phyloP scores from a whole-genome alignment of 1,140 invertebrate genomes.

The Drosophila saltans region DNA sequence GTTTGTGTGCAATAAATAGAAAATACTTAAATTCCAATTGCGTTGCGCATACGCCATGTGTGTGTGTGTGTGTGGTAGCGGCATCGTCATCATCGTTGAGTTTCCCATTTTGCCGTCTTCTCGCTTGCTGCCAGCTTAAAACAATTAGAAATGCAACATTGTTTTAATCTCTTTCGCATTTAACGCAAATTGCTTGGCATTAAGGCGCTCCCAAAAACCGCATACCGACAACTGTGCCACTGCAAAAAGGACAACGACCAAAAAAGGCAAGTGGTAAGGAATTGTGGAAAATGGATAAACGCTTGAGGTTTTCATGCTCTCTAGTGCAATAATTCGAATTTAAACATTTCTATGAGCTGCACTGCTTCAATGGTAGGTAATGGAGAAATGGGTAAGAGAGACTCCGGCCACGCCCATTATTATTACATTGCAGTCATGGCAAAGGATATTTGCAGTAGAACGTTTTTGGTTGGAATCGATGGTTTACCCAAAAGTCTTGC shows the following conservation, averaged over 20 bases:
- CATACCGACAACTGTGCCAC: constrained; percentile 44
- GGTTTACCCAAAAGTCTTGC: neutral
- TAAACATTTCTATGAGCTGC: constrained; percentile 63
- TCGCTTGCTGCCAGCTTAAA: constrained; percentile 61
- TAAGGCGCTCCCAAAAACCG: constrained; percentile 65
- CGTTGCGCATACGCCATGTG: constrained; percentile 64
- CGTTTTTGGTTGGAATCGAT: neutral
- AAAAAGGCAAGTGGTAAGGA: constrained; percentile 32
- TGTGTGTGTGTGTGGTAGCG: neutral
- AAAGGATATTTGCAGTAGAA: neutral
- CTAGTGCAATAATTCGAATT: constrained; percentile 74
- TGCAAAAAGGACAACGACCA: constrained; percentile 18
- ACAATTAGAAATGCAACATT: constrained; percentile 82
- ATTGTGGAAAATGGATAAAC: constrained; percentile 34
- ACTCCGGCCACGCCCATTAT: neutral
- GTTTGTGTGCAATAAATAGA: constrained; percentile 60
- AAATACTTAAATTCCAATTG: constrained; percentile 74
- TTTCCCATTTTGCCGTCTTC: too few species aligned
- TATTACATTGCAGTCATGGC: neutral
- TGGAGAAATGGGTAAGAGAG: neutral
- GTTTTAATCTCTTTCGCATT: constrained; percentile 82
- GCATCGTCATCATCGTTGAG: neutral
- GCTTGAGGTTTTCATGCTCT: constrained; percentile 44
- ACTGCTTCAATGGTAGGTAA: constrained; percentile 33
- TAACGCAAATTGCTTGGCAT: constrained; percentile 79